Percentiles rank a stretch among this genome's conserved stretches.
phyloP scores from a whole-genome alignment of 2,888 invertebrate genomes.

The Tipula lateralis region DNA sequence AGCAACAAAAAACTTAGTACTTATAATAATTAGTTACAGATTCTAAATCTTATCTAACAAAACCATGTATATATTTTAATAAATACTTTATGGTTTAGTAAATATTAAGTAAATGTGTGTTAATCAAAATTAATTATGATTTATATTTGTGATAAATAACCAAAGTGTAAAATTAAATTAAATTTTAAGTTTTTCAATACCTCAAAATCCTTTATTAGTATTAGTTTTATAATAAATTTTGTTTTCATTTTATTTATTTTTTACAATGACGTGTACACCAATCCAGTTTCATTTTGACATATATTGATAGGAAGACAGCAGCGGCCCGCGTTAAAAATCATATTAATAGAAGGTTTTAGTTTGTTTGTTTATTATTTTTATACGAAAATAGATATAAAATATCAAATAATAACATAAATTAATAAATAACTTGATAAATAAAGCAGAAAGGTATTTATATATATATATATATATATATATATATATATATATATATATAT shows the following conservation, averaged over 20 bases:
- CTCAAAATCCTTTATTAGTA: constrained; percentile 48
- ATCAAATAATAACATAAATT: neutral
- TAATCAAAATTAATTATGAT: neutral
- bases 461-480: too few species aligned
- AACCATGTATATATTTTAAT: neutral
- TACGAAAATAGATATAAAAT: neutral
- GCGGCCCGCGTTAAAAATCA: constrained; percentile 43
- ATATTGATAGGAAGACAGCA: constrained; percentile 37
- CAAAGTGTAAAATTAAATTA: neutral
- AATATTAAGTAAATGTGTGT: neutral
- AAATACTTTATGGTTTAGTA: neutral
- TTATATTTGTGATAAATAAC: constrained; percentile 19
- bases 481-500: too few species aligned
- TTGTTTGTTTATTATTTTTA: neutral
- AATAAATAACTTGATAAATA: constrained; percentile 34
- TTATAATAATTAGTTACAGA: neutral
- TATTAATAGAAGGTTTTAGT: neutral
- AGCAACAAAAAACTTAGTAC: neutral
- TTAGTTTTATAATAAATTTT: constrained; percentile 14
- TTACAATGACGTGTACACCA: constrained; percentile 40
- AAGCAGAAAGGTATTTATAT: constrained; percentile 33
- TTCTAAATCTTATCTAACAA: neutral
- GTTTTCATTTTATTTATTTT: neutral
- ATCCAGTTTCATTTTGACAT: constrained; percentile 35
- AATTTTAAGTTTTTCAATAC: constrained; percentile 40